Conservation (phyloP, 1,140 invertebrate species). For the Brachionus calyciflorus region DNA sequence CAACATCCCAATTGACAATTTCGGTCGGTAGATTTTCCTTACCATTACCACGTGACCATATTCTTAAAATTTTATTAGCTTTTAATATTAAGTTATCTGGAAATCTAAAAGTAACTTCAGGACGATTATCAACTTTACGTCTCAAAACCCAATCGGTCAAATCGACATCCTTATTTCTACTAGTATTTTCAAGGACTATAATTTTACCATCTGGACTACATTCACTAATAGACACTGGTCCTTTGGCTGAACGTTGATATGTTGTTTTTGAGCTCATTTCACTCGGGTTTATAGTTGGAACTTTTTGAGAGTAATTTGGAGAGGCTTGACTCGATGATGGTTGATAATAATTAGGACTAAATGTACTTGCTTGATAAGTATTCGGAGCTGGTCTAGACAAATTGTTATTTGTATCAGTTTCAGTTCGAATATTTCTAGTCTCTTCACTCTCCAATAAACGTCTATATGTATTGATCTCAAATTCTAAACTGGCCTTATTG, state of each 20-base stretch:
- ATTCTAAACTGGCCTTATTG: conserved; percentile 58
- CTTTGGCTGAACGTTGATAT: conserved; percentile 63
- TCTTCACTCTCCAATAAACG: conserved; percentile 59
- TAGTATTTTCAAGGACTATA: conserved; percentile 62
- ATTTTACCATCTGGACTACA: conserved; percentile 63
- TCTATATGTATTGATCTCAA: conserved; percentile 59
- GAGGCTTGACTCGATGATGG: not conserved
- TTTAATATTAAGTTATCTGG: conserved; percentile 13
- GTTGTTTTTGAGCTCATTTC: conserved; percentile 63
- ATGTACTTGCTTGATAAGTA: not conserved
- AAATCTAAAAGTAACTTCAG: conserved; percentile 27
- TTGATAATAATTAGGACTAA: conserved; percentile 20
- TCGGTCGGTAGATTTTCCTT: not conserved
- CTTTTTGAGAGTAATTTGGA: not conserved
- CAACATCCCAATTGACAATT: conserved; percentile 47
- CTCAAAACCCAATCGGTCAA: conserved; percentile 39
- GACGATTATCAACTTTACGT: conserved; percentile 42
- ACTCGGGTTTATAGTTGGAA: not conserved
- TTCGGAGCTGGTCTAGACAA: not conserved
- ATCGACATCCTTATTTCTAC: conserved; percentile 50
- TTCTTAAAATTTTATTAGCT: not conserved
- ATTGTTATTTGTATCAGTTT: conserved; percentile 20
- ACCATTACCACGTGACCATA: conserved; percentile 47
- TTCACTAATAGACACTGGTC: conserved; percentile 61
- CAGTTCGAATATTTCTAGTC: too few relatives aligned